phyloP scores from a whole-genome alignment of 2,888 invertebrate species.

The Thymelicus lineola region DNA sequence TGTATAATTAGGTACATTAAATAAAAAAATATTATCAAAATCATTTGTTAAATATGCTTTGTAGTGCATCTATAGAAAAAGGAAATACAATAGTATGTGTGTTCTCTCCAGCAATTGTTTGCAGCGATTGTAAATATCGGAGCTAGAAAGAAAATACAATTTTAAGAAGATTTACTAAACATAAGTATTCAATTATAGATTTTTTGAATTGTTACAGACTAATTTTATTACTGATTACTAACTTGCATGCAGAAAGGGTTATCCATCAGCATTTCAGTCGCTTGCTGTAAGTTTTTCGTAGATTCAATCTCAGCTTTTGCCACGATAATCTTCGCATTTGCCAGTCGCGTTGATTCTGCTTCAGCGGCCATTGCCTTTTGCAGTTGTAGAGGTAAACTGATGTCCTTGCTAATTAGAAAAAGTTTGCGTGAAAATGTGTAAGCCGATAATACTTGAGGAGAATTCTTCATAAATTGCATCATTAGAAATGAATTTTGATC shows the following conservation, averaged over 20 bases:
- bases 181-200: neutral
- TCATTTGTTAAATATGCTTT: slow-evolving; percentile 60
- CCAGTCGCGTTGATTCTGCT: slow-evolving; percentile 86
- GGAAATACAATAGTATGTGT: slow-evolving; percentile 96
- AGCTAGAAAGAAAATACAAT: slow-evolving; percentile 76
- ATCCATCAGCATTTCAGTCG: slow-evolving; percentile 85
- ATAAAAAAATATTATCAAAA: slow-evolving; percentile 5
- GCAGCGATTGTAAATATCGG: slow-evolving; percentile 93
- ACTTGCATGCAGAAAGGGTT: slow-evolving; percentile 80
- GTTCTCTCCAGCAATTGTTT: slow-evolving; percentile 93
- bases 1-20: neutral
- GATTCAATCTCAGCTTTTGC: slow-evolving; percentile 88
- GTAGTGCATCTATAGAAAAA: slow-evolving; percentile 88
- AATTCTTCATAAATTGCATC: too few relatives aligned
- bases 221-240: slow-evolving; percentile 45
- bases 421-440: neutral
- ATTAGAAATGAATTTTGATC: too few relatives aligned
- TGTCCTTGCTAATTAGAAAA: slow-evolving; percentile 56
- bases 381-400: slow-evolving; percentile 70
- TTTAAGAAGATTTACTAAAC: neutral
- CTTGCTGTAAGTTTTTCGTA: slow-evolving; percentile 85
- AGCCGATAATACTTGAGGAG: too few relatives aligned
- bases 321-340: slow-evolving; percentile 87
- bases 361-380: slow-evolving; percentile 88
- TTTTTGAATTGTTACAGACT: too few relatives aligned